Conservation (phyloP, 2,113 vertebrate genomes). For the Notiomystis cincta region DNA sequence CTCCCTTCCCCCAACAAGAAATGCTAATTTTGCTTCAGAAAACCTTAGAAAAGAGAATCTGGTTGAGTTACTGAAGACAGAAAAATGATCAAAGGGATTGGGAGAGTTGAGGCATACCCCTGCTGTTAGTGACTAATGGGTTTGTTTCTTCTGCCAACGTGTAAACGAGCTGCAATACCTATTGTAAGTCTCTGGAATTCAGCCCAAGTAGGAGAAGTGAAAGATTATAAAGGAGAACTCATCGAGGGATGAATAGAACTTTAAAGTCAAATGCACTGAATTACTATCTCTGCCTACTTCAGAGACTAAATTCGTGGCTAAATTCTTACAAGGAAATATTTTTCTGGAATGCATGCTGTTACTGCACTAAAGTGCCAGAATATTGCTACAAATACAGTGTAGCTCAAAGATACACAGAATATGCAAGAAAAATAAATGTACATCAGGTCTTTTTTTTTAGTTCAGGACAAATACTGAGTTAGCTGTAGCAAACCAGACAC, state of each 20-base stretch:
- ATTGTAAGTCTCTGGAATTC: conserved; percentile 1
- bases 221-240: conserved; percentile 29
- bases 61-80: conserved; percentile 8
- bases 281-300: neutral
- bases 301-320: neutral
- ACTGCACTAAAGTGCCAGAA: neutral
- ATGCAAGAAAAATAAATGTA: neutral
- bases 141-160: conserved; percentile 35
- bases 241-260: neutral
- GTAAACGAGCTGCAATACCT: conserved; percentile 1
- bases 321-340: conserved; percentile 15
- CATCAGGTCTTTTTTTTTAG: neutral
- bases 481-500: neutral
- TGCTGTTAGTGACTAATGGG: conserved; percentile 52
- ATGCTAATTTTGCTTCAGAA: conserved; percentile 21
- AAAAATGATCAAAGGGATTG: conserved; percentile 39
- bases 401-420: neutral
- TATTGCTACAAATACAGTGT: neutral
- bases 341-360: conserved; percentile 6
- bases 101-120: conserved; percentile 16
- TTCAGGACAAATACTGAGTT: neutral
- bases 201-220: neutral
- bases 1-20: neutral
- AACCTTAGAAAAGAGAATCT: neutral
- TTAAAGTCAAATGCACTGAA: conserved; percentile 34